Conservation (phyloP, 1,140 invertebrate species). For the Homarus americanus region DNA sequence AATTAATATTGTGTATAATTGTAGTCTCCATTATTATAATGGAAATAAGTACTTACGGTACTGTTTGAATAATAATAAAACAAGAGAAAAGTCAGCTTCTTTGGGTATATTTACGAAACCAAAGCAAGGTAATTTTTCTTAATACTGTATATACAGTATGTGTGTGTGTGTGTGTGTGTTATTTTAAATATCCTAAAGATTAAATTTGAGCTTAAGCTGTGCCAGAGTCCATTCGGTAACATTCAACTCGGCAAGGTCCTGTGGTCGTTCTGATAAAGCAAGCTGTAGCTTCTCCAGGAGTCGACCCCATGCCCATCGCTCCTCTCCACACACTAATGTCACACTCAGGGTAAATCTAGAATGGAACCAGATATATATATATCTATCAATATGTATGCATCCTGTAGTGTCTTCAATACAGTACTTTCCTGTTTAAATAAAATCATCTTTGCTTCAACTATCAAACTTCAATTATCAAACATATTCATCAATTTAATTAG, state of each 20-base stretch:
- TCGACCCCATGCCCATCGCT: slow-evolving; percentile 73
- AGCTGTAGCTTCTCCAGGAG: slow-evolving; percentile 74
- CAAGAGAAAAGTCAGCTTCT: too few species aligned
- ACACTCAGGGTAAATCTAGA: slow-evolving; percentile 72
- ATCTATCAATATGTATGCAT: too few species aligned
- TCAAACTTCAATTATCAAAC: too few species aligned
- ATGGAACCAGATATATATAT: not conserved
- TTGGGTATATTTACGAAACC: too few species aligned
- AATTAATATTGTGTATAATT: slow-evolving; percentile 21
- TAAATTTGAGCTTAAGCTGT: slow-evolving; percentile 74
- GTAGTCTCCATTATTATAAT: slow-evolving; percentile 20
- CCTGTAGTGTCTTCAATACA: too few species aligned
- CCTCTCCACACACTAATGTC: slow-evolving; percentile 72
- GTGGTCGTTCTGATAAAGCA: slow-evolving; percentile 71
- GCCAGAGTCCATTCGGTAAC: slow-evolving; percentile 74
- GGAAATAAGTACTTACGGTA: slow-evolving; percentile 10
- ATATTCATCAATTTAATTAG: too few species aligned
- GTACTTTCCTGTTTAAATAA: too few species aligned
- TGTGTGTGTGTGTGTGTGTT: too few species aligned
- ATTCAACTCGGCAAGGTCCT: slow-evolving; percentile 74
- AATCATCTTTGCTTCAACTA: too few species aligned
- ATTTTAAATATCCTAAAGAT: slow-evolving; percentile 62
- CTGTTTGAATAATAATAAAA: too few species aligned
- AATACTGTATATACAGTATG: too few species aligned
- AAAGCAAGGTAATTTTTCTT: too few species aligned